Percentiles rank a stretch among this genome's conserved stretches.
phyloP scores from a whole-genome alignment of 2,888 invertebrate species.

The Stegana nigrithorax region DNA sequence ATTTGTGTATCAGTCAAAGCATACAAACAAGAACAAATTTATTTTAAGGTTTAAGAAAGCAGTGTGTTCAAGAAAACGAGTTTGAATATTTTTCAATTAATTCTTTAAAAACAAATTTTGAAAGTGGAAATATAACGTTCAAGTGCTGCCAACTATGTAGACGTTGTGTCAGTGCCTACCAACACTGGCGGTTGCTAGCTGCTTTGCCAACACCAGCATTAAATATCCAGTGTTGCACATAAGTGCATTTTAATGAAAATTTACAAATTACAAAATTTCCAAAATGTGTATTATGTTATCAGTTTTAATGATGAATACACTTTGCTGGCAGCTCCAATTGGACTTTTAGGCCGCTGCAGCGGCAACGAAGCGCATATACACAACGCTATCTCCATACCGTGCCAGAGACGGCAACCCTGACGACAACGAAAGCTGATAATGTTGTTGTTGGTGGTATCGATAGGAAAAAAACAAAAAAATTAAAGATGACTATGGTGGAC shows the following conservation, averaged over 20 bases:
- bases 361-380: slow-evolving; percentile 50
- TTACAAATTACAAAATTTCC: slow-evolving; percentile 25
- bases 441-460: slow-evolving; percentile 35
- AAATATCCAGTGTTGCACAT: background rate
- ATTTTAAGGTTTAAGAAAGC: background rate
- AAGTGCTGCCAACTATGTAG: background rate
- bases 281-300: background rate
- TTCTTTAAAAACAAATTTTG: background rate
- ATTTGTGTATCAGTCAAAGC: background rate
- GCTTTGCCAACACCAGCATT: background rate
- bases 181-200: too few relatives aligned
- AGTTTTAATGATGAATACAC: background rate
- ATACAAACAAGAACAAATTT: too few relatives aligned
- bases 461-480: slow-evolving; percentile 30
- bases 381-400: slow-evolving; percentile 43
- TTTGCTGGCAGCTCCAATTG: slow-evolving; percentile 52
- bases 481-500: slow-evolving; percentile 73
- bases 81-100: too few relatives aligned
- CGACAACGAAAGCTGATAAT: slow-evolving; percentile 44
- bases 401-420: slow-evolving; percentile 47
- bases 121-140: background rate
- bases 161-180: background rate
- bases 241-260: too few relatives aligned
- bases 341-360: slow-evolving; percentile 55
- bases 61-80: too few relatives aligned